Base-by-base conservation (phyloP, 1,140 invertebrate genomes). In the Heliconius himera region DNA sequence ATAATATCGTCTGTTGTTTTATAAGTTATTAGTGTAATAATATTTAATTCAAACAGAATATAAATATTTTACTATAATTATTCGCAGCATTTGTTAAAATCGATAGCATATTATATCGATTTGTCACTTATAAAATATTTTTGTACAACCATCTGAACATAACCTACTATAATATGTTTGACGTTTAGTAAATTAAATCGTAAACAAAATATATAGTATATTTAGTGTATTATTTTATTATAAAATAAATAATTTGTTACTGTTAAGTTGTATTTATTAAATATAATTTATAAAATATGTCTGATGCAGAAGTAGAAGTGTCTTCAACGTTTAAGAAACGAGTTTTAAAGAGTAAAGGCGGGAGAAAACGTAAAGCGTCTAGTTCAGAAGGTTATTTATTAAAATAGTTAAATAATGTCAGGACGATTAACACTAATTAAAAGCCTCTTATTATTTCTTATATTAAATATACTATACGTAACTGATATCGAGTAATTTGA, bases 251-350 rank as follows among this genome's bases (percentile, higher is more conserved):
- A 66, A 16, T 70, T 66, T 2, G 20, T 41, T 16, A n/a, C 11
- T 22, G 16, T 41, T 8, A 36, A 38, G 36, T 70, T 38, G 38
- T 8, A 29, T 41, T n/a, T 54, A 22, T 16, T 56, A 8, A 36
- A 33, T 33, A 8, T n/a, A 66, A 16, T 5, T 66, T 4, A 66
- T 16, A 70, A 70, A 74, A 74, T 26, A 94, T 94, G 92, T 94
- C 93, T 8, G 93, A 94, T 74, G 86, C 51, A 0, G 93, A 93
- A 85, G 85, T 93, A 2, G 90, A 92, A 81, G 83, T 90, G 36
- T 85, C 91, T 22, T 81, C 85, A 20, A 91, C 88, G 0, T 94
- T 94, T 81, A 93, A 93, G 83, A 94, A 91, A 73, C 83, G 93
- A 22, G 90, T 87, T 81, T 76, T 94, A 18, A 89, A 85, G 41